Evolutionary conservation across 2,113 vertebrate genomes (phyloP).

Genomic region (Sebastes schlegelii): DNA sequence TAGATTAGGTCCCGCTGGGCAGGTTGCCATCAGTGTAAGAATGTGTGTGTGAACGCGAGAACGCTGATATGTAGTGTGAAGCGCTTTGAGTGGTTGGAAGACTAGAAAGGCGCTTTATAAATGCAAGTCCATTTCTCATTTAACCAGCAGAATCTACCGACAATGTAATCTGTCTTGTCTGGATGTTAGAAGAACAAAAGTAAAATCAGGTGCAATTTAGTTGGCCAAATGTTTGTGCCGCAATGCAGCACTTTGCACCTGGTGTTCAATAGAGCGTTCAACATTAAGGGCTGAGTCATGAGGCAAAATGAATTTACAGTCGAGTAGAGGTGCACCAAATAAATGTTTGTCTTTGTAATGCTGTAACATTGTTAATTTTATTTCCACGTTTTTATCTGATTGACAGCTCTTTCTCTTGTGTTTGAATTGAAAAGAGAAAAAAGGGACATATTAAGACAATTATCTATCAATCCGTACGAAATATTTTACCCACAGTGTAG

Average conservation of each 20-base stretch:
- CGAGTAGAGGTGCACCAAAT: background rate
- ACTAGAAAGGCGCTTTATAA: too few species aligned
- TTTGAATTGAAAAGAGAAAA: background rate
- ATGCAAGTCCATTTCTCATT: background rate
- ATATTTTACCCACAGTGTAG: background rate
- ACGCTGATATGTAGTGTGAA: too few species aligned
- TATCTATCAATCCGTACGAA: background rate
- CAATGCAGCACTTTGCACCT: slow-evolving; percentile 34
- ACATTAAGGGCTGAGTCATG: slow-evolving; percentile 34
- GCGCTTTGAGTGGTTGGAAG: too few species aligned
- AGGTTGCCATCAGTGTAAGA: too few species aligned
- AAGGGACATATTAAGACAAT: background rate
- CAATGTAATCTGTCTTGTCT: background rate
- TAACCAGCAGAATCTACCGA: background rate
- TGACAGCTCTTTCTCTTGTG: background rate
- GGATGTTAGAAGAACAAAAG: background rate
- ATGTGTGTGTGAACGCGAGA: too few species aligned
- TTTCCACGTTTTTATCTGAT: background rate
- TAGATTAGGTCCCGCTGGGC: too few species aligned
- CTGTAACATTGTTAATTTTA: background rate
- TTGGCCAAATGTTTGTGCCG: slow-evolving; percentile 7
- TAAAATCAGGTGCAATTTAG: slow-evolving; percentile 9
- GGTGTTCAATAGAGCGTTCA: slow-evolving; percentile 26
- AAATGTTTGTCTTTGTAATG: slow-evolving; percentile 1
- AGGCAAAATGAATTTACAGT: slow-evolving; percentile 1